These are phyloP conservation scores for Drosophila prolongata DNA, from an alignment of 2,888 invertebrate genomes.

Conservation along the genomic window DNA sequence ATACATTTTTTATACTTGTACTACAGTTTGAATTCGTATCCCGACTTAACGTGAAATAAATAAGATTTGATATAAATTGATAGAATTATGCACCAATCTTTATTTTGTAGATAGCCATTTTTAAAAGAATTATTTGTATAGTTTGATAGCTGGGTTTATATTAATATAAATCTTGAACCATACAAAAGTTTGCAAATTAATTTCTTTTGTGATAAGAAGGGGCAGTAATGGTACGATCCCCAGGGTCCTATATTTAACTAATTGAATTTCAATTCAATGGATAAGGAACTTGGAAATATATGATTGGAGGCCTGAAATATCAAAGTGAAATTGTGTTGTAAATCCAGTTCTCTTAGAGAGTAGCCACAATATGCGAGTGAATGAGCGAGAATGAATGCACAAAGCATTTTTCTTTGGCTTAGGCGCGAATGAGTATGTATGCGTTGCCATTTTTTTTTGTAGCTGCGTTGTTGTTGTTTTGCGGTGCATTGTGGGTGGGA, in stretches of 20 bases:
- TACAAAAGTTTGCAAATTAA: no score
- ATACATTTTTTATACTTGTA: no score
- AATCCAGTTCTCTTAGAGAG: background rate
- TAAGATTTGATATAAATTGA: no score
- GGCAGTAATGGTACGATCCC: background rate
- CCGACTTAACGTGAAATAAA: no score
- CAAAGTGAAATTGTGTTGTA: background rate
- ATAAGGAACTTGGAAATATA: background rate
- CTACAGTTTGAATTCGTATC: no score
- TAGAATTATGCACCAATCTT: no score
- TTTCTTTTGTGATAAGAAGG: no score
- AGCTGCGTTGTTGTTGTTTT: slow-evolving; percentile 24
- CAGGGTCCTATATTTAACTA: background rate
- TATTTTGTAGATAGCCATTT: no score
- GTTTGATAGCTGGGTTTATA: no score
- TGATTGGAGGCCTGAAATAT: background rate
- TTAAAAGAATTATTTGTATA: no score
- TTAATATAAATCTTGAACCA: no score
- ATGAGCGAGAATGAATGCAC: slow-evolving; percentile 33
- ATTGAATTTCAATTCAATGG: background rate
- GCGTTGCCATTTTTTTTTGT: slow-evolving; percentile 27
- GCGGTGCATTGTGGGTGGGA: slow-evolving; percentile 29
- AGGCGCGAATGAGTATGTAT: slow-evolving; percentile 40
- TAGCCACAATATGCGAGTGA: slow-evolving; percentile 19
- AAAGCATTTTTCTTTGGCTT: slow-evolving; percentile 26